Evolutionary conservation across 2,113 vertebrate genomes (phyloP), one percentile per base, ranked within the genome.

Genomic region (Ceuthmochares aereus): DNA sequence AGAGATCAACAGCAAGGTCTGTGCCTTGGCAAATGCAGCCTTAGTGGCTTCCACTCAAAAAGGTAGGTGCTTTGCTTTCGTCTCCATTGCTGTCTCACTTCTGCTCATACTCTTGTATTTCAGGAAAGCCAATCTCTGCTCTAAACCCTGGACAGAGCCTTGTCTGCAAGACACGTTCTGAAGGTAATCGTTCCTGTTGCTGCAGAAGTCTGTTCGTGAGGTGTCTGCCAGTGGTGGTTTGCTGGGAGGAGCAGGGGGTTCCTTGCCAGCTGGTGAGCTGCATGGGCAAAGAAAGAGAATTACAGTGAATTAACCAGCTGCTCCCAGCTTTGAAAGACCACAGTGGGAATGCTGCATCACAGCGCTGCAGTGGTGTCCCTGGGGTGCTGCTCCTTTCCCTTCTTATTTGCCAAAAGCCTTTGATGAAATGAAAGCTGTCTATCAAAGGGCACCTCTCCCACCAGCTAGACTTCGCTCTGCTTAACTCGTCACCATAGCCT

Each of bases 111-210:
- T 16, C 14, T 47, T 43, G 4, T 22, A 40, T 51, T 75, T 56
- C 66, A 79, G 56, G 26, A 64, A 75, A 75, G 32, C 13, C 36
- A 32, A 6, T 11, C 32, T 43, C 68, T 55, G 63, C 45, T 67
- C 1, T 18, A 81, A 84, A 59, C 2, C 37, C 22, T 0, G 0
- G 15, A 14, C 3, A 17, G 34, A 89, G 12, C 32, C 64, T 54
- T 78, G 30, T 6, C 91, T 72, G 42, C 42, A 72, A 87, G 58
- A 26, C 19, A 58, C 6, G 1, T 30, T 75, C 56, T 72, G 69
- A 23, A 78, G 68, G 45, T 49, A 64, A 12, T 47, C 26, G 43
- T 6, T 72, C 20, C 42, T 70, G 34, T 37, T 21, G 37, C 64
- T 67, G 45, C 49, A 60, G 45, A n/a, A 34, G 34, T 7, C 52